Evolutionary conservation across 1,140 invertebrate genomes (phyloP), one percentile per base, ranked within the genome.

Genomic region (Aplysia californica): DNA sequence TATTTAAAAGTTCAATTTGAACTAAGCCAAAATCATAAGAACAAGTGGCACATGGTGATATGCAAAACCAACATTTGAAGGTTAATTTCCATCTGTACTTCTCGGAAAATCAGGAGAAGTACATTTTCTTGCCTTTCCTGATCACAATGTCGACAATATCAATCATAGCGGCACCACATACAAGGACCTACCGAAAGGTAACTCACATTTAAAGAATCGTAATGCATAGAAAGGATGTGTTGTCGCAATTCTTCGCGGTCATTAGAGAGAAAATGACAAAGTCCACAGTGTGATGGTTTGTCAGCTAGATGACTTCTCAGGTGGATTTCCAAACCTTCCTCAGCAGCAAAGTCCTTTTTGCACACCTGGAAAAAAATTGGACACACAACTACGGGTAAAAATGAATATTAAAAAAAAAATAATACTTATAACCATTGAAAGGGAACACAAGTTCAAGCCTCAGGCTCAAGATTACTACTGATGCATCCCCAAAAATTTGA

Each of bases 251-350:
- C 79, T 33, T 83, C 79, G 15, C 79, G 75, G 44, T 76, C 79
- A n/a, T 87, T 83, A 0, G 84, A 71, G 6, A 83, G 73, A 76
- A 85, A 89, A 68, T 86, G 84, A 81, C 87, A 89, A 23, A 85
- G 61, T 21, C 76, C 80, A 83, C 87, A 89, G 15, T 78, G 80
- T 58, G 80, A 82, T 18, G 81, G 79, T 6, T 79, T 73, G 41
- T 85, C 85, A 26, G 84, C 83, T 56, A 89, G 76, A 74, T 89
- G 87, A 5, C 80, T 83, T 56, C 85, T 79, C 23, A 89, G 74
- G 73, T 89, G 87, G 55, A 80, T 76, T 41, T 79, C 82, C 36
- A 88, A 72, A 2, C 77, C 80, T 33, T 85, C 82, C 26, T 80
- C 6, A 18, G 79, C 75, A 20, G 64, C 23, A 50, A 81, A 84